Evolutionary conservation across 1,140 invertebrate genomes (phyloP).

Genomic region (Alviniconcha marisindica): DNA sequence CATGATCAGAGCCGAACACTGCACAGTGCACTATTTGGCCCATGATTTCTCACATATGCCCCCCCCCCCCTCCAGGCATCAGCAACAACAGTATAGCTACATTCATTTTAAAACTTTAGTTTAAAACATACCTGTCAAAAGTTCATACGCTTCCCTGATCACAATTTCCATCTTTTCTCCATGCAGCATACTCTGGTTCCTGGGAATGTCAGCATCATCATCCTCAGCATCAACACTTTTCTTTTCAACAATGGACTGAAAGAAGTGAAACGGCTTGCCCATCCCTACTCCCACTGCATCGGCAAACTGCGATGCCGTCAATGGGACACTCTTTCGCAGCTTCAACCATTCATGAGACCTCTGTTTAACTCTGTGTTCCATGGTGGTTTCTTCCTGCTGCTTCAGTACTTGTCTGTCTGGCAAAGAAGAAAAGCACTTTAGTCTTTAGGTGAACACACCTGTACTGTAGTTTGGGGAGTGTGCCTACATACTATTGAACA

Average conservation of each 20-base stretch:
- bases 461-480: too few relatives aligned
- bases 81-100: too few relatives aligned
- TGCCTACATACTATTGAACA: too few relatives aligned
- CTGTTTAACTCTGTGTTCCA: conserved; percentile 61
- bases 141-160: conserved; percentile 57
- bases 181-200: conserved; percentile 31
- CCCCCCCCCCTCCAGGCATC: too few relatives aligned
- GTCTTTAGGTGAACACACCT: too few relatives aligned
- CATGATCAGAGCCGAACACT: too few relatives aligned
- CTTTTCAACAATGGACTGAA: conserved; percentile 49
- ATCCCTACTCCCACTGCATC: conserved; percentile 61
- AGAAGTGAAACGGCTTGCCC: conserved; percentile 61
- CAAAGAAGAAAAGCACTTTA: too few relatives aligned
- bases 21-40: too few relatives aligned
- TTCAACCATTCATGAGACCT: conserved; percentile 61
- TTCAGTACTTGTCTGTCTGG: too few relatives aligned
- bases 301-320: conserved; percentile 64
- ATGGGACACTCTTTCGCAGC: conserved; percentile 45
- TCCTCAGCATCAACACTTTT: conserved; percentile 39
- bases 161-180: conserved; percentile 51
- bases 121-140: conserved; percentile 47
- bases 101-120: too few relatives aligned
- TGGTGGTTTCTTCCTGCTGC: conserved; percentile 26
- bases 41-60: too few relatives aligned
- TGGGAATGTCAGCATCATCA: conserved; percentile 15